phyloP scores from a whole-genome alignment of 2,113 vertebrate species.

The Nothobranchius kuhntae region DNA sequence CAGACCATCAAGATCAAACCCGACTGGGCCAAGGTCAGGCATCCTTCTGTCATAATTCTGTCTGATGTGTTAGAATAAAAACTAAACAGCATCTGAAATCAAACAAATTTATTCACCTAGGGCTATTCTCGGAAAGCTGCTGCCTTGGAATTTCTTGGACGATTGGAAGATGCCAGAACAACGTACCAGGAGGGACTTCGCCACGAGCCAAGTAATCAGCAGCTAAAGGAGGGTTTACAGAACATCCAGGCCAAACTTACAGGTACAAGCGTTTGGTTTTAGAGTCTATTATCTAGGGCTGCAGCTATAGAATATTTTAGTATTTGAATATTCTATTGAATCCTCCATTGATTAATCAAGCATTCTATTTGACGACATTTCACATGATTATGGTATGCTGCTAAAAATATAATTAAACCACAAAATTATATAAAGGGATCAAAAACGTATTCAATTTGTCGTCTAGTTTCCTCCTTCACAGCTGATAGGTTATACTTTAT shows the following conservation, averaged over 20 bases:
- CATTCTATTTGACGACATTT: no score
- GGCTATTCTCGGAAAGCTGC: constrained; percentile 94
- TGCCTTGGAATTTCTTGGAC: constrained; percentile 90
- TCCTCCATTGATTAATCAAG: no score
- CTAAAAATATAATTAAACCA: no score
- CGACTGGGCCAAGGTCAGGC: constrained; percentile 91
- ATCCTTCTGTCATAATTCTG: background rate
- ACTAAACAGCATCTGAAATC: background rate
- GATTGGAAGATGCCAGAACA: constrained; percentile 88
- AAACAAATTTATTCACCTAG: constrained; percentile 59
- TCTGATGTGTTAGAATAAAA: background rate
- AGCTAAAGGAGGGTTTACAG: constrained; percentile 90
- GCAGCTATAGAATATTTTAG: no score
- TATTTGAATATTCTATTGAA: no score
- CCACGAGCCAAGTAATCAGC: constrained; percentile 86
- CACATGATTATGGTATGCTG: no score
- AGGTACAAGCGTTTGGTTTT: no score
- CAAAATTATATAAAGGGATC: no score
- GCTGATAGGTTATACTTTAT: no score
- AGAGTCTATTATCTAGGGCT: no score
- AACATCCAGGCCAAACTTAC: constrained; percentile 88
- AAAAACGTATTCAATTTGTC: no score
- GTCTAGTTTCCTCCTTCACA: no score
- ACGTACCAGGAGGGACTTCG: constrained; percentile 91
- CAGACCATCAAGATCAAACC: constrained; percentile 91